phyloP scores from a whole-genome alignment of 2,888 invertebrate genomes.

The Euclidia mi region DNA sequence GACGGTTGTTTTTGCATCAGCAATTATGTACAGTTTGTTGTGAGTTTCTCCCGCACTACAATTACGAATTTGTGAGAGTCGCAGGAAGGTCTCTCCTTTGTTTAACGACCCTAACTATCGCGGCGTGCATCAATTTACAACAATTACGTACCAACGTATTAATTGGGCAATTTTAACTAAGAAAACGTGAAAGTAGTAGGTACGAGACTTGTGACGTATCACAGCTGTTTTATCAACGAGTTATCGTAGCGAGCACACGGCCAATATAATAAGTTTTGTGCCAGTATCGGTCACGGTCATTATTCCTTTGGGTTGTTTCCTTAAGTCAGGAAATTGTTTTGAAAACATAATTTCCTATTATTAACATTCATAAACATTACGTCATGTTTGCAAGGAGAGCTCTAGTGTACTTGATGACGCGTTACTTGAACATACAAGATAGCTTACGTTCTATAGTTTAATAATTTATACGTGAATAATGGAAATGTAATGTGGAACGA shows the following conservation, averaged over 20 bases:
- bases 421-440: not conserved
- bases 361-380: conserved; percentile 51
- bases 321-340: conserved; percentile 67
- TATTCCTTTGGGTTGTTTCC: conserved; percentile 54
- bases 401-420: conserved; percentile 29
- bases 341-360: conserved; percentile 63
- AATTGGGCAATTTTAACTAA: conserved; percentile 71
- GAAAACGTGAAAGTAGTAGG: conserved; percentile 65
- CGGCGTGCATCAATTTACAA: conserved; percentile 64
- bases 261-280: conserved; percentile 37
- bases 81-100: conserved; percentile 79
- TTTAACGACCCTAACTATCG: conserved; percentile 79
- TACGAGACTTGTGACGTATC: conserved; percentile 38
- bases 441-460: not conserved
- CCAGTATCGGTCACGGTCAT: conserved; percentile 59
- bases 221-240: conserved; percentile 5
- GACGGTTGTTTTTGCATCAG: conserved; percentile 86
- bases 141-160: conserved; percentile 74
- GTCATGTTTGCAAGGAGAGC: conserved; percentile 48
- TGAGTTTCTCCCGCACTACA: conserved; percentile 83
- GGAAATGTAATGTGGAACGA: too few species aligned
- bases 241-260: conserved; percentile 33
- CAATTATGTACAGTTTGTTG: conserved; percentile 86
- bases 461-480: conserved; percentile 21
- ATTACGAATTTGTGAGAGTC: conserved; percentile 86